These are phyloP conservation scores for Odontothrips loti DNA, from an alignment of 2,888 invertebrate species.

Conservation along the genomic window DNA sequence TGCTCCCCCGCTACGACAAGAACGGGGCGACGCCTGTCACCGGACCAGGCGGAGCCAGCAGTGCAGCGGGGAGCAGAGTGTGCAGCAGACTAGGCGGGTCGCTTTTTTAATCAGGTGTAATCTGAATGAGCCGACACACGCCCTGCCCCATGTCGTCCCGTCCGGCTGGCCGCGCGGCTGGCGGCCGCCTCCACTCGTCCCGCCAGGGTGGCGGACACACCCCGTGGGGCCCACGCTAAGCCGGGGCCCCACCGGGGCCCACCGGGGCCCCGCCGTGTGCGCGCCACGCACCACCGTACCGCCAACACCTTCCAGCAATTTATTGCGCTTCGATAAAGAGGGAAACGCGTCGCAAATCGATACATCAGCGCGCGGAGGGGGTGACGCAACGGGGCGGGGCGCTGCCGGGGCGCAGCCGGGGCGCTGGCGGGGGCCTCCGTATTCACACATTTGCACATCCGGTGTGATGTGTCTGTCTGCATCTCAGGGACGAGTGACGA, in stretches of 20 bases:
- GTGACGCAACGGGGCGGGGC: slow-evolving; percentile 6
- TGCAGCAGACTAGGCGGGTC: too few species aligned
- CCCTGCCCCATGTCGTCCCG: slow-evolving; percentile 15
- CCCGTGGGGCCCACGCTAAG: neutral
- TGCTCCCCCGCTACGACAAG: too few species aligned
- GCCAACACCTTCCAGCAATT: neutral
- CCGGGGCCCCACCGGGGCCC: neutral
- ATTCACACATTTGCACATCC: slow-evolving; percentile 22
- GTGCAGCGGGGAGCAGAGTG: too few species aligned
- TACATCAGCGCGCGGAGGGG: neutral
- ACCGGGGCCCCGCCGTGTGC: neutral
- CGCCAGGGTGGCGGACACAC: neutral
- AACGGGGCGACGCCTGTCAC: too few species aligned
- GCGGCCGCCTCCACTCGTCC: neutral
- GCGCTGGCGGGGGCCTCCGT: neutral
- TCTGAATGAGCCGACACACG: slow-evolving; percentile 8
- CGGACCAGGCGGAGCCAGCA: too few species aligned
- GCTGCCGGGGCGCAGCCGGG: too few species aligned
- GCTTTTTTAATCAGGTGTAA: neutral
- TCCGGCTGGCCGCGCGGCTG: too few species aligned
- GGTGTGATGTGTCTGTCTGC: neutral
- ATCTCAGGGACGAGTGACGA: neutral
- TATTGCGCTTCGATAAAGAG: slow-evolving; percentile 25
- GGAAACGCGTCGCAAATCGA: slow-evolving; percentile 8
- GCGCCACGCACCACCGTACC: neutral